Evolutionary conservation across 2,888 invertebrate species (phyloP).

Genomic region (Agrotis puta): DNA sequence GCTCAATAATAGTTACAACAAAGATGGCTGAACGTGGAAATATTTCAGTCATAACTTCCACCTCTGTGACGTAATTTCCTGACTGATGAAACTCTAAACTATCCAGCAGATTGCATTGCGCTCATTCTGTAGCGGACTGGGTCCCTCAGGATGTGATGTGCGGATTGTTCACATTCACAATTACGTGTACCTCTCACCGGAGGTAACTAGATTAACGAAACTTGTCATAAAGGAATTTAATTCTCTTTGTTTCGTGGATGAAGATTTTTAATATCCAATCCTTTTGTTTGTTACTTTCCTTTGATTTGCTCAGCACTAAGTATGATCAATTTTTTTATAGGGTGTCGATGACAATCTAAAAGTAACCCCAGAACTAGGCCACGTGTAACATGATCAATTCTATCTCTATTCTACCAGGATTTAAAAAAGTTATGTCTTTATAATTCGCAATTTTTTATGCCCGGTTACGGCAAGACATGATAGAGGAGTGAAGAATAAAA

Average conservation of each 20-base stretch:
- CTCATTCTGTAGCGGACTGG: conserved; percentile 19
- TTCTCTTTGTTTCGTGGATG: conserved; percentile 5
- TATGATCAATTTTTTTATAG: no score
- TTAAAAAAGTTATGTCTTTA: no score
- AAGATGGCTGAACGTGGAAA: conserved; percentile 2
- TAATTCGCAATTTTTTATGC: no score
- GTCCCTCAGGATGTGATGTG: conserved; percentile 35
- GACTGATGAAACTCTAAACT: conserved; percentile 54
- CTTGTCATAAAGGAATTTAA: conserved; percentile 22
- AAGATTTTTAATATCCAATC: background rate
- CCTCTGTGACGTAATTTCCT: conserved; percentile 39
- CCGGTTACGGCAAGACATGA: no score
- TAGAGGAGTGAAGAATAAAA: no score
- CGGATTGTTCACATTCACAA: conserved; percentile 41
- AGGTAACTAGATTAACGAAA: conserved; percentile 23
- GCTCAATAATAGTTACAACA: background rate
- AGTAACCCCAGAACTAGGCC: no score
- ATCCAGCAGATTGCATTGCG: conserved; percentile 40
- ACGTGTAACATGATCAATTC: no score
- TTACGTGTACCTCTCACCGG: conserved; percentile 7
- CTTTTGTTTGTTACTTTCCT: no score
- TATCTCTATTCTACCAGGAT: no score
- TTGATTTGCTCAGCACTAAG: no score
- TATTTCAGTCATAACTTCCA: conserved; percentile 28
- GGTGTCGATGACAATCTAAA: no score